Evolutionary conservation across 2,888 invertebrate species (phyloP).

Genomic region (Marasmarcha lunaedactyla): DNA sequence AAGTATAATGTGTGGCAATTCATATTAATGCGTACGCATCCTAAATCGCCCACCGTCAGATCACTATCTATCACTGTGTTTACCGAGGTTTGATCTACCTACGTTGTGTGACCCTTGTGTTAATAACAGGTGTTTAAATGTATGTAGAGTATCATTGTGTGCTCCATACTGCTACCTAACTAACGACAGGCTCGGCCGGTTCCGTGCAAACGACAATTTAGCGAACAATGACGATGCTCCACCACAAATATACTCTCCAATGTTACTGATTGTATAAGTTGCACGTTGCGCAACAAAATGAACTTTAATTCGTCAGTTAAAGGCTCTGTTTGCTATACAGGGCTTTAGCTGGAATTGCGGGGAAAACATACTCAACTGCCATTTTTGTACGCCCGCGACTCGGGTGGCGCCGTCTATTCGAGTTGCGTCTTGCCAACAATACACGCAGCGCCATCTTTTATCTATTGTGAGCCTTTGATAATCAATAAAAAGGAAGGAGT

Average conservation of each 20-base stretch:
- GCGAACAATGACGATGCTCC: conserved; percentile 67
- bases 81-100: conserved; percentile 49
- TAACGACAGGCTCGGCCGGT: conserved; percentile 64
- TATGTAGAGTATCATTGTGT: conserved; percentile 61
- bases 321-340: conserved; percentile 23
- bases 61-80: conserved; percentile 61
- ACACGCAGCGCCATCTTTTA: conserved; percentile 61
- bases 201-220: conserved; percentile 68
- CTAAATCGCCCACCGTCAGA: conserved; percentile 44
- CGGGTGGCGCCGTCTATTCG: conserved; percentile 67
- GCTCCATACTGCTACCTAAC: conserved; percentile 51
- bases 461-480: conserved; percentile 59
- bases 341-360: conserved; percentile 27
- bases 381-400: conserved; percentile 64
- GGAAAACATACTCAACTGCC: conserved; percentile 66
- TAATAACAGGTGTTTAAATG: conserved; percentile 69
- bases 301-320: conserved; percentile 21
- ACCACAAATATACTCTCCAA: conserved; percentile 59
- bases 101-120: conserved; percentile 54
- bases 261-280: conserved; percentile 52
- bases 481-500: conserved; percentile 49
- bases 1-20: conserved; percentile 36
- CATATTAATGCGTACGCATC: conserved; percentile 37
- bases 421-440: conserved; percentile 53
- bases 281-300: conserved; percentile 19